Percentiles rank a stretch among this genome's conserved stretches.
These are phyloP conservation scores for Halichondria panicea DNA, from an alignment of 37 sponge, comb jelly and placozoan species.

Conservation along the genomic window DNA sequence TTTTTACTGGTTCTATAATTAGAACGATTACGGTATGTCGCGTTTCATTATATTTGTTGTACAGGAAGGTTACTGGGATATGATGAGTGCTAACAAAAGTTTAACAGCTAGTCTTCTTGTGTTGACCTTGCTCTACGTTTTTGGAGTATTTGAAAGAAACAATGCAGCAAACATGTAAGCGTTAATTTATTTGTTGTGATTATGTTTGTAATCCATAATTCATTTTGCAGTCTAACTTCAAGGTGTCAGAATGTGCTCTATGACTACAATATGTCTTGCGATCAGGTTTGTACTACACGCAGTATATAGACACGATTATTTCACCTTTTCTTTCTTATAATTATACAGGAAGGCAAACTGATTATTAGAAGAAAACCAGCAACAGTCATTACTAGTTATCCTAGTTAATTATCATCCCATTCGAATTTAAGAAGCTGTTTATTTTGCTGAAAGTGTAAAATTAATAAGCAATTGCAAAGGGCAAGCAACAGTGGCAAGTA, in stretches of 20 bases:
- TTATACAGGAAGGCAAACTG: slow-evolving; percentile 64
- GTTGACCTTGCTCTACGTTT: slow-evolving; percentile 40
- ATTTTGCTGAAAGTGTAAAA: too few species aligned
- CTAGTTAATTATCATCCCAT: background rate
- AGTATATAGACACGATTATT: background rate
- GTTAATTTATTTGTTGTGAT: background rate
- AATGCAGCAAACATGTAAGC: slow-evolving; percentile 68
- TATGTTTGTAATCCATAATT: background rate
- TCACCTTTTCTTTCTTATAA: background rate
- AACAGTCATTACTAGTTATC: background rate
- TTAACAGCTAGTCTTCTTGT: slow-evolving; percentile 25
- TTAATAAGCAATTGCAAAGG: slow-evolving; percentile 16
- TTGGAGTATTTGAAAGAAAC: slow-evolving; percentile 58
- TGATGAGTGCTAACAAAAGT: slow-evolving; percentile 44
- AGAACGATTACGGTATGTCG: too few species aligned
- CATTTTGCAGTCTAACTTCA: slow-evolving; percentile 41
- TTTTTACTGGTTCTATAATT: too few species aligned
- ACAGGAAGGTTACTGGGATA: slow-evolving; percentile 43
- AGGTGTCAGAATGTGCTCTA: slow-evolving; percentile 62
- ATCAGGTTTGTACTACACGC: slow-evolving; percentile 60
- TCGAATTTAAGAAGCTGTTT: too few species aligned
- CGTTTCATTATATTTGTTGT: background rate
- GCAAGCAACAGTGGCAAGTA: background rate
- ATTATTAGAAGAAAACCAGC: slow-evolving; percentile 55
- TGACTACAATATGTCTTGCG: slow-evolving; percentile 89